These are phyloP conservation scores for Macrobrachium rosenbergii DNA, from an alignment of 1,140 invertebrate species.

Conservation along the genomic window DNA sequence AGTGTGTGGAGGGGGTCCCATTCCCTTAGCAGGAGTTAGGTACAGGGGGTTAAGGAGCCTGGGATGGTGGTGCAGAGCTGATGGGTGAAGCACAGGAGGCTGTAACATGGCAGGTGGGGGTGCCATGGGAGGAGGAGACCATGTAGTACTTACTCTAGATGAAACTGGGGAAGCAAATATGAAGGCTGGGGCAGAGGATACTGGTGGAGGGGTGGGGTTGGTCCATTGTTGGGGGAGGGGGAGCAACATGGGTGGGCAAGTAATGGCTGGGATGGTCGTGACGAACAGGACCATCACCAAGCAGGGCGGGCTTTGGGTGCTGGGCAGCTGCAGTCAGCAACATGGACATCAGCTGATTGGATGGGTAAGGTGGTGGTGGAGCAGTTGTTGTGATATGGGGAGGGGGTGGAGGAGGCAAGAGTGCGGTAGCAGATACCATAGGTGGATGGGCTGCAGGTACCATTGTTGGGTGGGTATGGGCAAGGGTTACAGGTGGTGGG, in stretches of 20 bases:
- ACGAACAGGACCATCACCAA: conserved; percentile 59
- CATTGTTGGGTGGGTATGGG: conserved; percentile 15
- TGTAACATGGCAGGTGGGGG: conserved; percentile 39
- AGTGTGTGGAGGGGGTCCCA: conserved; percentile 36
- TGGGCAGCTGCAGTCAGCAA: conserved; percentile 51
- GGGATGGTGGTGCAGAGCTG: conserved; percentile 25
- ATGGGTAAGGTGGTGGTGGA: conserved; percentile 60
- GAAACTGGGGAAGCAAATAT: conserved; percentile 40
- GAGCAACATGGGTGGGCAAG: conserved; percentile 71
- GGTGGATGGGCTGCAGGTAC: not conserved
- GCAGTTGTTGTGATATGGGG: conserved; percentile 64
- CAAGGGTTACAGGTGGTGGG: conserved; percentile 22
- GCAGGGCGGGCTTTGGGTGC: conserved; percentile 46
- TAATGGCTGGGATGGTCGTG: conserved; percentile 72
- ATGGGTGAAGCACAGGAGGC: conserved; percentile 45
- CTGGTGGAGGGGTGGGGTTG: conserved; percentile 52
- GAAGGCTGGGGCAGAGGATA: conserved; percentile 65
- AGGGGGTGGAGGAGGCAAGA: conserved; percentile 12
- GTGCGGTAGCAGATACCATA: conserved; percentile 23
- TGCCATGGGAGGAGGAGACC: conserved; percentile 64
- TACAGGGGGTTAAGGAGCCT: conserved; percentile 56
- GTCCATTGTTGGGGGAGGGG: conserved; percentile 72
- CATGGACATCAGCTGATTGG: conserved; percentile 57
- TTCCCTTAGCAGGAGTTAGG: conserved; percentile 50
- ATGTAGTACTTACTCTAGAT: conserved; percentile 41